Conservation (phyloP, 2,797 vertebrate species). For the Nothura maculosa region DNA sequence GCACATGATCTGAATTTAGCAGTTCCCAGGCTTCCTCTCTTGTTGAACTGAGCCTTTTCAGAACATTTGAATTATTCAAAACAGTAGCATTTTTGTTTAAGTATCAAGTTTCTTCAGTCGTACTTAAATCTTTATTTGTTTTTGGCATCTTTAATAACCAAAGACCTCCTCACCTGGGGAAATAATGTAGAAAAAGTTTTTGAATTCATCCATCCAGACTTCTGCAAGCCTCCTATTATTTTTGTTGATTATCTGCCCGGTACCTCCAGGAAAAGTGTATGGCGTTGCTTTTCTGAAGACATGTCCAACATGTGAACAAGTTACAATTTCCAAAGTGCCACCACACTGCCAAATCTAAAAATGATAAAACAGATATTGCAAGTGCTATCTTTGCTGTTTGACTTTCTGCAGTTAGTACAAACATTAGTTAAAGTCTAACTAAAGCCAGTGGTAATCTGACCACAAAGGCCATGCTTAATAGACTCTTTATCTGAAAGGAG, state of each 20-base stretch:
- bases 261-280: slow-evolving; percentile 97
- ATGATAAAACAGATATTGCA: not conserved
- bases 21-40: not conserved
- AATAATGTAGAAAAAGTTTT: slow-evolving; percentile 99
- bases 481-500: not conserved
- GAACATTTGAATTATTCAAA: not conserved
- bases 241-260: slow-evolving; percentile 99
- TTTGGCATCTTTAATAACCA: slow-evolving; percentile 12
- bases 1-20: not conserved
- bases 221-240: slow-evolving; percentile 97
- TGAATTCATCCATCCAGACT: slow-evolving; percentile 99
- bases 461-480: not conserved
- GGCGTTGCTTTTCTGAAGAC: slow-evolving; percentile 99
- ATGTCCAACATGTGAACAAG: slow-evolving; percentile 98
- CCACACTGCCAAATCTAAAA: slow-evolving; percentile 98
- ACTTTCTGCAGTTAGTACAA: not conserved
- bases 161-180: slow-evolving; percentile 90
- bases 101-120: not conserved
- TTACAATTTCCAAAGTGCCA: slow-evolving; percentile 97
- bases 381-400: fast-evolving
- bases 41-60: not conserved
- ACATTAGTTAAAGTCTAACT: not conserved
- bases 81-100: not conserved
- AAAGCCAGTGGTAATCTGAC: not conserved
- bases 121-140: not conserved